phyloP scores from a whole-genome alignment of 35 echinoderm and acorn worm genomes.

The Ptychodera flava region DNA sequence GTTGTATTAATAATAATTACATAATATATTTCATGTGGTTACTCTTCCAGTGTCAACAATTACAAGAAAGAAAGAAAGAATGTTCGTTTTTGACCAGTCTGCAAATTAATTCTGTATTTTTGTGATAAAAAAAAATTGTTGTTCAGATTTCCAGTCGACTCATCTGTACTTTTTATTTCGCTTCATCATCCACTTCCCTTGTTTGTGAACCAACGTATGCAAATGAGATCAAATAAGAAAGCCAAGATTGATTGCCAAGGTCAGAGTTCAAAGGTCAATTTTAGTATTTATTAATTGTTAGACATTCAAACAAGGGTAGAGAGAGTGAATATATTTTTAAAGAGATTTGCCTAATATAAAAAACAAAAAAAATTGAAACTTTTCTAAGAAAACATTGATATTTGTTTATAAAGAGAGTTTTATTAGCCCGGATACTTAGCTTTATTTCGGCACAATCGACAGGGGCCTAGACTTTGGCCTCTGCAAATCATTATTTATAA shows the following conservation, averaged over 20 bases:
- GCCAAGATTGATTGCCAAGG: background rate
- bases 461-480: too few species aligned
- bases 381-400: background rate
- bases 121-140: background rate
- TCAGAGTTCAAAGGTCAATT: background rate
- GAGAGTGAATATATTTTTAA: background rate
- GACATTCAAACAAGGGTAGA: background rate
- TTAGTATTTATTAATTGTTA: background rate
- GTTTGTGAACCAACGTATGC: background rate
- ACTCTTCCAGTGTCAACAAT: background rate
- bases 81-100: background rate
- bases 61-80: background rate
- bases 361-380: background rate
- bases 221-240: background rate
- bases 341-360: background rate
- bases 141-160: background rate
- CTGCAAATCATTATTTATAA: too few species aligned
- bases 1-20: background rate
- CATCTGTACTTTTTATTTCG: background rate
- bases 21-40: background rate
- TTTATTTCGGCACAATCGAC: too few species aligned
- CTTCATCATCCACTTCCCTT: background rate
- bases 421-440: background rate
- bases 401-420: background rate
- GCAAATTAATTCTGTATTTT: background rate